Base-by-base conservation (phyloP, 2,888 invertebrate species). In the Leptopilina syphax region DNA sequence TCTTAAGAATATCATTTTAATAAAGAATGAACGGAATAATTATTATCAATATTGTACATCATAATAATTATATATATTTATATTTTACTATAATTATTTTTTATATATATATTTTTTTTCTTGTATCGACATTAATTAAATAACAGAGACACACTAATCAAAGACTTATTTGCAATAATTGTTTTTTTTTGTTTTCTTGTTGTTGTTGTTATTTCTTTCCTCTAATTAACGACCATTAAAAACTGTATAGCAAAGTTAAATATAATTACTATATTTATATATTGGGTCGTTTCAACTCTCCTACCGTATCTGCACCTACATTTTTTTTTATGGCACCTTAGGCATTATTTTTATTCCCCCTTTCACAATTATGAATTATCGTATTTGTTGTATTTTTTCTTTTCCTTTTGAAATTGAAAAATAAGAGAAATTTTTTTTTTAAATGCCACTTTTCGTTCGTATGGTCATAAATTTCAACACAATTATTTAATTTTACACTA, bases 121-220 rank as follows among this genome's bases (percentile, higher is more conserved):
- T 63, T 63, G 78, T 79, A 77, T 76, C 79, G 80, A 84, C 79
- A 79, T 80, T 82, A 65, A 83, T 80, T 10, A 80, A 80, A 77
- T 67, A 82, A 83, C 83, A 73, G 73, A 83, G 79, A 80, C 66
- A 82, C 78, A 77, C 65, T 83, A 79, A 65, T 77, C 70, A 82
- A 82, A 79, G 79, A 68, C 76, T 78, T 76, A 77, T 80, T 79
- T 77, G 63, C 13, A 79, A 77, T 73, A 66, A 81, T 80, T 77
- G 41, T 77, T 82, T 77, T 80, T 80, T 77, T 50, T 78, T 76
- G 7, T 8, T 44, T 44, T 18, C 18, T 18, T 44, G 44, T 44
- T 50, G 12, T 50, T 50, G 3, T 50, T 50, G 50, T 77, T 80
- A 77, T 73, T 67, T 80, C 79, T 77, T 54, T 78, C 70, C 44